Percentiles rank a stretch among this genome's conserved stretches.
phyloP scores from a whole-genome alignment of 2,113 vertebrate species.

The Galemys pyrenaicus region DNA sequence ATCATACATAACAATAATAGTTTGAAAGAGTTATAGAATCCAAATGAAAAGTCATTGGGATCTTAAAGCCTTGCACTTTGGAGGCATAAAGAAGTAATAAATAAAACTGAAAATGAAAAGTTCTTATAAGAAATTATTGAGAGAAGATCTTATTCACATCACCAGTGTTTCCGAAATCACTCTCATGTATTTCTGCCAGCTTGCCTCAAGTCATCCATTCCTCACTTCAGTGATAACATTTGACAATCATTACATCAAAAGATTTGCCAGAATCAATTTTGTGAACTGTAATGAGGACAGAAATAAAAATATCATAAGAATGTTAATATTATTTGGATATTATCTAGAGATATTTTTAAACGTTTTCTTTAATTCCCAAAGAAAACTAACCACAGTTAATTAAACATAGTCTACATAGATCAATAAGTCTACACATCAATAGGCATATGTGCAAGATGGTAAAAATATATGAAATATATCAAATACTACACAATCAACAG shows the following conservation, averaged over 20 bases:
- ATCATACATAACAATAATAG: background rate
- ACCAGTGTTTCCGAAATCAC: background rate
- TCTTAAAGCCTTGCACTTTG: background rate
- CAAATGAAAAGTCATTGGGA: background rate
- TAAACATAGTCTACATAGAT: background rate
- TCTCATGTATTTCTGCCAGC: background rate
- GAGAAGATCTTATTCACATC: background rate
- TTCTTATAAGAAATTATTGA: background rate
- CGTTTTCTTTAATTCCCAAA: background rate
- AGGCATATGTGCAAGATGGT: background rate
- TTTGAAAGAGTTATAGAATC: background rate
- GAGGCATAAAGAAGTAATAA: background rate
- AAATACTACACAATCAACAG: background rate
- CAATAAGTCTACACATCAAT: background rate
- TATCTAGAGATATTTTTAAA: conserved; percentile 12
- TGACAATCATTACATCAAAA: background rate
- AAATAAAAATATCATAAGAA: conserved; percentile 5
- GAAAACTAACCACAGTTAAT: conserved; percentile 38
- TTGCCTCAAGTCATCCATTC: background rate
- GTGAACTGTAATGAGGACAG: background rate
- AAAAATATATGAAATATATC: background rate
- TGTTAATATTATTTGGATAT: conserved; percentile 7
- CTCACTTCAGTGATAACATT: background rate
- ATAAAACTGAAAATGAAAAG: background rate
- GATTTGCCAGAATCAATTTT: background rate